Percentiles rank a stretch among this genome's conserved stretches.
Evolutionary conservation across 2,113 vertebrate species (phyloP).

Genomic region (Petrocephalus microphthalmus): DNA sequence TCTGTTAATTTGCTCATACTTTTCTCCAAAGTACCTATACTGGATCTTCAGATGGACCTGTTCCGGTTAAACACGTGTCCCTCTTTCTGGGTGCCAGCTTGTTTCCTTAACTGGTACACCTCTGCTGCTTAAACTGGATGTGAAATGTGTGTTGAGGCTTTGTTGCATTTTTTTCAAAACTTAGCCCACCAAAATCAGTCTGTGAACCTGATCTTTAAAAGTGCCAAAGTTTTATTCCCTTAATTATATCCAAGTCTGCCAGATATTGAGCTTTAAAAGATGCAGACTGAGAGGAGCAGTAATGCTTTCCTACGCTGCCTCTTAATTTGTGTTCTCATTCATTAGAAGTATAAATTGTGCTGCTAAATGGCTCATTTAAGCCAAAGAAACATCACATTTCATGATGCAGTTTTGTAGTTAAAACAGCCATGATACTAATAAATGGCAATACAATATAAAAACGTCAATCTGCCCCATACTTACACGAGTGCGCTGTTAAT

Average conservation of each 20-base stretch:
- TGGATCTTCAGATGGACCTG: too few relatives aligned
- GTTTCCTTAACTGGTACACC: background rate
- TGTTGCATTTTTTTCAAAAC: background rate
- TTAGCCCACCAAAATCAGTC: slow-evolving; percentile 6
- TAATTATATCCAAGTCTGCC: slow-evolving; percentile 5
- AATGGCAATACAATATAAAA: slow-evolving; percentile 14
- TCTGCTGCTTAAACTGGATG: background rate
- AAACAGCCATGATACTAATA: slow-evolving; percentile 19
- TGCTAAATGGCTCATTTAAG: slow-evolving; percentile 18
- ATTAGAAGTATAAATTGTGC: slow-evolving; percentile 19
- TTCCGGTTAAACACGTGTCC: too few relatives aligned
- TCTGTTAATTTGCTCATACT: background rate
- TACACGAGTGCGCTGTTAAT: slow-evolving; percentile 14
- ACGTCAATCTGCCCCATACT: slow-evolving; percentile 15
- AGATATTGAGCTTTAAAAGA: slow-evolving; percentile 17
- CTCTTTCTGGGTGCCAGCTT: too few relatives aligned
- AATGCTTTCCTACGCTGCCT: background rate
- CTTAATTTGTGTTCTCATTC: slow-evolving; percentile 18
- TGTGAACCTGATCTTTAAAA: background rate
- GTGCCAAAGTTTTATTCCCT: background rate
- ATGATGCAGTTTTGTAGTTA: slow-evolving; percentile 23
- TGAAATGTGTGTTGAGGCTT: background rate
- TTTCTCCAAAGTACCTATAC: background rate
- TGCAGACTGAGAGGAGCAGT: background rate
- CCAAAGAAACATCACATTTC: slow-evolving; percentile 14